Percentiles rank a stretch among this genome's conserved stretches.
phyloP scores from a whole-genome alignment of 30 jellyfish, hydroid and myxozoan species.

The Chironex yamaguchii region DNA sequence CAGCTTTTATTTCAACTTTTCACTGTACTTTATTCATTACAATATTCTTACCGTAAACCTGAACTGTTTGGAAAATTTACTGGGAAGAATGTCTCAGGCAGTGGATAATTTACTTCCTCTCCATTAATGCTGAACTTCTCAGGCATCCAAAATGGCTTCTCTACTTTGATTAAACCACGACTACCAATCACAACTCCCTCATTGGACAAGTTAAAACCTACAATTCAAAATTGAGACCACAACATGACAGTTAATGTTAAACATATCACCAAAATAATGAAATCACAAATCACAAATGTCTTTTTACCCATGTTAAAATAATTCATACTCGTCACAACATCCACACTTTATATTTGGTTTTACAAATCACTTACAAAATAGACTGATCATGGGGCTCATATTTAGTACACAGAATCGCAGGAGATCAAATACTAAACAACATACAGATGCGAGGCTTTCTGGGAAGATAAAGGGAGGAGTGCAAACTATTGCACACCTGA shows the following conservation, averaged over 20 bases:
- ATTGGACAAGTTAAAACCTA: slow-evolving; percentile 79
- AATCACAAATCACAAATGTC: no score
- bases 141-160: slow-evolving; percentile 90
- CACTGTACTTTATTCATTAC: no score
- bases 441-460: no score
- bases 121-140: slow-evolving; percentile 49
- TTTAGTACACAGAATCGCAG: no score
- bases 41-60: slow-evolving; percentile 91
- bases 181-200: slow-evolving; percentile 66
- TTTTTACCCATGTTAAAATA: no score
- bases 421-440: no score
- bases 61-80: slow-evolving; percentile 78
- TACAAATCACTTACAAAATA: not conserved
- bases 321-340: no score
- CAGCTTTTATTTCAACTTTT: no score
- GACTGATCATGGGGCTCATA: not conserved
- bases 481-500: no score
- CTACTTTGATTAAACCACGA: slow-evolving; percentile 63
- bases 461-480: no score
- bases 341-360: no score
- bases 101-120: slow-evolving; percentile 31
- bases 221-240: not conserved
- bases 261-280: no score
- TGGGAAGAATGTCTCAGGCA: slow-evolving; percentile 64
- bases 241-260: not conserved